Evolutionary conservation across 1,140 invertebrate species (phyloP).

Genomic region (Euborellia annulipes): DNA sequence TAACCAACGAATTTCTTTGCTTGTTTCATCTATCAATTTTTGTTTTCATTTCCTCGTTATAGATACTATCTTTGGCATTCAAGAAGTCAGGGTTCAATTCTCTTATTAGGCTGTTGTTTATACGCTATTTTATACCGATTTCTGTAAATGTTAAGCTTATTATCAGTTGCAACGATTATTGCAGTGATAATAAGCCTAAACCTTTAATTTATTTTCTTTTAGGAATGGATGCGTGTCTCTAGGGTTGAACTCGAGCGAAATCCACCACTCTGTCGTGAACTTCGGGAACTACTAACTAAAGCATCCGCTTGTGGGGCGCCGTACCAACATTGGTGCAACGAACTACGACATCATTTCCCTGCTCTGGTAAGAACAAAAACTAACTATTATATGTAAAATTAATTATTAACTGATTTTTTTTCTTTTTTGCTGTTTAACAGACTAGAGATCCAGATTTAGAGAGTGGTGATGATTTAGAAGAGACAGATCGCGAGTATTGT

Average conservation of each 20-base stretch:
- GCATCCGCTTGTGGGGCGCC: conserved; percentile 30
- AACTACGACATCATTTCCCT: conserved; percentile 28
- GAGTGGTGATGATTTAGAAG: conserved; percentile 23
- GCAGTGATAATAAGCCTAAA: too few species aligned
- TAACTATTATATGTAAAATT: too few species aligned
- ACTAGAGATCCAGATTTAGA: conserved; percentile 25
- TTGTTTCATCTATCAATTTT: too few species aligned
- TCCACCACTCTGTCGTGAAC: conserved; percentile 23
- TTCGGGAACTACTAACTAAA: conserved; percentile 31
- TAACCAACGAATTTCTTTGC: too few species aligned
- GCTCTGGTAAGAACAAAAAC: conserved; percentile 23
- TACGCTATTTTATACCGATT: too few species aligned
- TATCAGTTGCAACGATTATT: too few species aligned
- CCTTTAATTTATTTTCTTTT: conserved; percentile 7
- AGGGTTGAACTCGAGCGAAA: conserved; percentile 23
- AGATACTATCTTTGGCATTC: too few species aligned
- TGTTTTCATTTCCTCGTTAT: too few species aligned
- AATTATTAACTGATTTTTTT: not conserved
- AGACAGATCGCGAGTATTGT: conserved; percentile 26
- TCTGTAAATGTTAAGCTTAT: too few species aligned
- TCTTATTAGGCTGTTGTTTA: too few species aligned
- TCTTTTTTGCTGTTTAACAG: conserved; percentile 15
- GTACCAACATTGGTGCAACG: conserved; percentile 32
- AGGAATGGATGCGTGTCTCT: conserved; percentile 30
- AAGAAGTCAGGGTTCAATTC: too few species aligned